Conservation (phyloP, 2,113 vertebrate species). For the Colaptes auratus region DNA sequence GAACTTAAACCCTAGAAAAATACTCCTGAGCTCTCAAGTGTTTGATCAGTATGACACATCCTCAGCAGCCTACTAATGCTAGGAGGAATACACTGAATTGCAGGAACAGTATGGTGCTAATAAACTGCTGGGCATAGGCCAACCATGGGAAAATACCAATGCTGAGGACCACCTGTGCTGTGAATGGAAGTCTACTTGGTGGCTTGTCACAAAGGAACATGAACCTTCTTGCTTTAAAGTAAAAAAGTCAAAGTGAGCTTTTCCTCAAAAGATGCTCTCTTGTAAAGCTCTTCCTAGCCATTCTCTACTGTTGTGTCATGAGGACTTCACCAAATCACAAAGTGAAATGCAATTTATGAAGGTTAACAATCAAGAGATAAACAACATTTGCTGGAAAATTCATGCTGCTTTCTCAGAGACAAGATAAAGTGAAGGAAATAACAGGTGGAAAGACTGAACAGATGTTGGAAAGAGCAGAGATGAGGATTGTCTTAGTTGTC, state of each 20-base stretch:
- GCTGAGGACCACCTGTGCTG: rapidly evolving
- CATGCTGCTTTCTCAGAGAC: neutral
- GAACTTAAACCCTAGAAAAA: neutral
- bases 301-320: neutral
- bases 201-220: neutral
- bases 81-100: neutral
- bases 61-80: neutral
- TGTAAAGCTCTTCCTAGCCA: neutral
- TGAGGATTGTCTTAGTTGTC: neutral
- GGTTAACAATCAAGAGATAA: neutral
- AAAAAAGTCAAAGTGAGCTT: neutral
- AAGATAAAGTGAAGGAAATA: neutral
- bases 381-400: neutral
- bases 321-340: neutral
- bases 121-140: neutral
- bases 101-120: neutral
- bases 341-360: neutral
- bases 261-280: neutral
- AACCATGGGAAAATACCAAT: neutral
- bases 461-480: neutral
- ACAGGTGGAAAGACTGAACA: neutral
- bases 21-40: neutral
- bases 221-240: neutral
- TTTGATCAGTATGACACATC: neutral
- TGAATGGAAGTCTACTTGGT: neutral